Evolutionary conservation across 1,140 invertebrate genomes (phyloP).

Genomic region (Carcinoscorpius rotundicauda): DNA sequence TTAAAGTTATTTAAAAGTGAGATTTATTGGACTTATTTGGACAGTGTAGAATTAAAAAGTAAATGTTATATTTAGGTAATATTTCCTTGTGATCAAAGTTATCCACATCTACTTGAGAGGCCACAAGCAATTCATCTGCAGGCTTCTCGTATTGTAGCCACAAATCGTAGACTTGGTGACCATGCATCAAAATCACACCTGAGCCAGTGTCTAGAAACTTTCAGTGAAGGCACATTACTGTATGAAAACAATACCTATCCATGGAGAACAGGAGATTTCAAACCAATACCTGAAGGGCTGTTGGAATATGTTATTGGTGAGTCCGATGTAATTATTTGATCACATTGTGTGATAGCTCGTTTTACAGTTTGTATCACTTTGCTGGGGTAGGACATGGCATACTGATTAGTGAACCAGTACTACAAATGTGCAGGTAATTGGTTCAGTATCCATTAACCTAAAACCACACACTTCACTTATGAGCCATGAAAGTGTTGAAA

Average conservation of each 20-base stretch:
- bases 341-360: no score
- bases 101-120: conserved; percentile 59
- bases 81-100: conserved; percentile 42
- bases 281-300: conserved; percentile 59
- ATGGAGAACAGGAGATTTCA: conserved; percentile 46
- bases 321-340: no score
- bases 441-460: no score
- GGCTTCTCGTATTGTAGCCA: conserved; percentile 60
- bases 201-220: conserved; percentile 52
- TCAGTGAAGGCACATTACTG: conserved; percentile 56
- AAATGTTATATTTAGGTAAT: conserved; percentile 27
- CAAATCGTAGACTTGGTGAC: conserved; percentile 59
- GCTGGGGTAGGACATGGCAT: no score
- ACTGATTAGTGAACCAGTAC: no score
- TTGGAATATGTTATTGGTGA: conserved; percentile 55
- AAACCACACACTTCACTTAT: no score
- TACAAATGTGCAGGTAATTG: no score
- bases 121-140: conserved; percentile 55
- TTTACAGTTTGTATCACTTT: no score
- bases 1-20: no score
- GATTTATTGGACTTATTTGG: no score
- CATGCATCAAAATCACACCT: conserved; percentile 51
- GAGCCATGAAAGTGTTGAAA: no score
- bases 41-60: no score
- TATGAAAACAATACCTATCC: conserved; percentile 54